Conservation (phyloP, 2,888 invertebrate species). For the Phyto melanocephala region DNA sequence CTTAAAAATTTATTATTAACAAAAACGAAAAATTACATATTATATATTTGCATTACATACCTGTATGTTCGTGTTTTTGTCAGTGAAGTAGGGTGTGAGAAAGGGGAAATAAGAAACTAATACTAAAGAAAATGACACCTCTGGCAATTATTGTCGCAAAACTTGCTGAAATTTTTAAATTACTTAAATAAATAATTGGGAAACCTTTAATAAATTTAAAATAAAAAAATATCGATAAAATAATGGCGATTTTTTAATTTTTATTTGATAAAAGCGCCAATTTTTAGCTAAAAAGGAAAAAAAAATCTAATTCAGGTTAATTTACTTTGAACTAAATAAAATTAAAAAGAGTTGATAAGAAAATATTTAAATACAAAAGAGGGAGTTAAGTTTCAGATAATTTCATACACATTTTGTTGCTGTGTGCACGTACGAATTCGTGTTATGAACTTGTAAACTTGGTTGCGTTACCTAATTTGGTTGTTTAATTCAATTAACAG, state of each 20-base stretch:
- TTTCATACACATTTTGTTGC: conserved; percentile 1
- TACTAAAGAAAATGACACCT: conserved; percentile 23
- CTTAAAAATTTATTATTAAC: too few relatives aligned
- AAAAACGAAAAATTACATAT: too few relatives aligned
- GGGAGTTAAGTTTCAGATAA: background rate
- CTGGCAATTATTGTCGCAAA: conserved; percentile 21
- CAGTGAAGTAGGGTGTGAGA: background rate
- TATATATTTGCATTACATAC: too few relatives aligned
- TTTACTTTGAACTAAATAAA: background rate
- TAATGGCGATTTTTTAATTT: background rate
- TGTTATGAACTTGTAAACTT: conserved; percentile 5
- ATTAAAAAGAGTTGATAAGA: background rate
- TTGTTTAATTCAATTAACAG: conserved; percentile 60
- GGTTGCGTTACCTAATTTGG: background rate
- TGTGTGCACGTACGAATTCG: background rate
- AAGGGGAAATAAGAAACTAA: too few relatives aligned
- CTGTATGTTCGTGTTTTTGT: background rate
- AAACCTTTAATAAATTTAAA: background rate
- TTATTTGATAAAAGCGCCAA: background rate
- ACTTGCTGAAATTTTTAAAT: background rate
- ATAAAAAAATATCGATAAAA: background rate
- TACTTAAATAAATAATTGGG: background rate
- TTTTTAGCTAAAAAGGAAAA: conserved; percentile 23
- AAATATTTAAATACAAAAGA: conserved; percentile 43
- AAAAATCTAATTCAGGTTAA: conserved; percentile 12